Percentiles rank a stretch among this genome's conserved stretches.
phyloP scores from a whole-genome alignment of 2,113 vertebrate genomes.

The Pycnonotus jocosus region DNA sequence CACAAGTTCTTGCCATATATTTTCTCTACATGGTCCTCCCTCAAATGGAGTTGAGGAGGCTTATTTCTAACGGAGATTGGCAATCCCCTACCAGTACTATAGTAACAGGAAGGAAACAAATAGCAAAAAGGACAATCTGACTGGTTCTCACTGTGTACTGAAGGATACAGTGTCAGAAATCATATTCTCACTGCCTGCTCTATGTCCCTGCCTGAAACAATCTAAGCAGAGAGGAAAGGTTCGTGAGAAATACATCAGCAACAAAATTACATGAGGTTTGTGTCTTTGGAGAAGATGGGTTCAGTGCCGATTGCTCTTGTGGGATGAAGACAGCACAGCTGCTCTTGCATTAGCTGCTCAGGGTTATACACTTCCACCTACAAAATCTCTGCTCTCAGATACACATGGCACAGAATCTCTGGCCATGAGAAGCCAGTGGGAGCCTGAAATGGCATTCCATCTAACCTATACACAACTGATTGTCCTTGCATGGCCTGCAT shows the following conservation, averaged over 20 bases:
- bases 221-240: background rate
- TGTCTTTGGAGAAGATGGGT: background rate
- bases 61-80: background rate
- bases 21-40: background rate
- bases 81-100: background rate
- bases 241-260: background rate
- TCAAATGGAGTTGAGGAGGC: background rate
- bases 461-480: accelerated
- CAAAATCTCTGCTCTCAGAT: background rate
- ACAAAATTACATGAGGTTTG: background rate
- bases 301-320: background rate
- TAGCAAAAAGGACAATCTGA: accelerated
- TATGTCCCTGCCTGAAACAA: background rate
- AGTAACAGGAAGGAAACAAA: background rate
- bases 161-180: background rate
- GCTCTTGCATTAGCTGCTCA: background rate
- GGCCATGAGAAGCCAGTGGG: background rate
- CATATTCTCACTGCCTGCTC: background rate
- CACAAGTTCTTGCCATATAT: background rate
- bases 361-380: background rate
- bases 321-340: background rate
- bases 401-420: background rate
- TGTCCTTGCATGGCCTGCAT: background rate
- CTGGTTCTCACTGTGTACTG: background rate
- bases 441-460: background rate